These are phyloP conservation scores for Ceyx margarethae DNA, from an alignment of 2,113 vertebrate species.

Conservation along the genomic window DNA sequence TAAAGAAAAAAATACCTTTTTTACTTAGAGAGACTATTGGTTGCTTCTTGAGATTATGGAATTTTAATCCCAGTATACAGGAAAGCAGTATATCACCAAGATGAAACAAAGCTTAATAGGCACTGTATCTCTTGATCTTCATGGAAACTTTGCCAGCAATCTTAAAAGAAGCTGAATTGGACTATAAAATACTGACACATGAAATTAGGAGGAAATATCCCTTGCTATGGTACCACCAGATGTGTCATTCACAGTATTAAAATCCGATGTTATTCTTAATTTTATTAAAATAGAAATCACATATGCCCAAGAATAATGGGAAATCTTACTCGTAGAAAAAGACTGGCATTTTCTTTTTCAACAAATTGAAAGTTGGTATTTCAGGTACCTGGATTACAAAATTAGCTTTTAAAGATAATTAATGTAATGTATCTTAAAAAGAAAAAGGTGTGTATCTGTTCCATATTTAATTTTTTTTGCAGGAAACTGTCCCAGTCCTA, in stretches of 20 bases:
- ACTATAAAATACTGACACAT: not conserved
- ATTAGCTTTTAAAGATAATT: not conserved
- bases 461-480: not conserved
- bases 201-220: not conserved
- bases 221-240: not conserved
- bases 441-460: not conserved
- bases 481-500: not conserved
- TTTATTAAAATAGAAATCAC: not conserved
- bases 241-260: not conserved
- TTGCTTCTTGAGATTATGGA: constrained; percentile 40
- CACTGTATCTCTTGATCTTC: constrained; percentile 21
- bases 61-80: constrained; percentile 20
- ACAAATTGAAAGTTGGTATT: not conserved
- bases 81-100: not conserved
- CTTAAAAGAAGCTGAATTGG: not conserved
- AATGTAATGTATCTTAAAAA: not conserved
- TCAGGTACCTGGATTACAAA: not conserved
- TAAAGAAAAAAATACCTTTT: not conserved
- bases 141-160: constrained; percentile 14
- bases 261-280: not conserved
- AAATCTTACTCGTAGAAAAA: not conserved
- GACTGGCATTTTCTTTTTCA: not conserved
- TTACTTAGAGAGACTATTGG: constrained; percentile 11
- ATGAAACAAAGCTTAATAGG: constrained; percentile 50
- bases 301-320: not conserved